Conservation (phyloP, 1,140 invertebrate genomes). For the Micrasema longulum region DNA sequence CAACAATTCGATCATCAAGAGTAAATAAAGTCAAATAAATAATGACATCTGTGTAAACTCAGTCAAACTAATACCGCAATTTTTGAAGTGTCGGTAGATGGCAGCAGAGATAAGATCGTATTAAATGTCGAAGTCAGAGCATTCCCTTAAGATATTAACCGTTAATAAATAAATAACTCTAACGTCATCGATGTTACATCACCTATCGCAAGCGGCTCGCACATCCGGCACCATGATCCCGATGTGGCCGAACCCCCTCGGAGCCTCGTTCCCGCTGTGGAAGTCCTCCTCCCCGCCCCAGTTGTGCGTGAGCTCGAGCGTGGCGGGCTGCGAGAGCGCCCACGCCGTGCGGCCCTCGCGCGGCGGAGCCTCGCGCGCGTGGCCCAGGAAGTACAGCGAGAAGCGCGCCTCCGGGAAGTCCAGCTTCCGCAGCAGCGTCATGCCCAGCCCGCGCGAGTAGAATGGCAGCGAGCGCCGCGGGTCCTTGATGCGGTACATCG, state of each 20-base stretch:
- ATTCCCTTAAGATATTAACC: no score
- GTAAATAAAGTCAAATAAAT: no score
- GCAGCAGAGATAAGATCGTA: no score
- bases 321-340: slow-evolving; percentile 87
- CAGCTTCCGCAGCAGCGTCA: slow-evolving; percentile 88
- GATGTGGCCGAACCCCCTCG: slow-evolving; percentile 92
- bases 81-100: no score
- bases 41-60: no score
- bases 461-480: slow-evolving; percentile 88
- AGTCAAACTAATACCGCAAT: no score
- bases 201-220: slow-evolving; percentile 81
- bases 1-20: no score
- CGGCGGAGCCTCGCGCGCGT: slow-evolving; percentile 72
- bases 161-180: no score
- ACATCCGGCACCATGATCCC: slow-evolving; percentile 92
- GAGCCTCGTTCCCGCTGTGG: slow-evolving; percentile 93
- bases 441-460: slow-evolving; percentile 91
- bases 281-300: slow-evolving; percentile 95
- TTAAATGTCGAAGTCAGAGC: no score
- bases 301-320: slow-evolving; percentile 93
- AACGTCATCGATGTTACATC: no score
- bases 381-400: slow-evolving; percentile 92
- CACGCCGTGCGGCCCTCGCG: slow-evolving; percentile 77
- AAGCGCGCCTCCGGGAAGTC: slow-evolving; percentile 93
- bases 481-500: slow-evolving; percentile 96